These are phyloP conservation scores for Caretta caretta DNA, from an alignment of 2,113 vertebrate species.

Conservation along the genomic window DNA sequence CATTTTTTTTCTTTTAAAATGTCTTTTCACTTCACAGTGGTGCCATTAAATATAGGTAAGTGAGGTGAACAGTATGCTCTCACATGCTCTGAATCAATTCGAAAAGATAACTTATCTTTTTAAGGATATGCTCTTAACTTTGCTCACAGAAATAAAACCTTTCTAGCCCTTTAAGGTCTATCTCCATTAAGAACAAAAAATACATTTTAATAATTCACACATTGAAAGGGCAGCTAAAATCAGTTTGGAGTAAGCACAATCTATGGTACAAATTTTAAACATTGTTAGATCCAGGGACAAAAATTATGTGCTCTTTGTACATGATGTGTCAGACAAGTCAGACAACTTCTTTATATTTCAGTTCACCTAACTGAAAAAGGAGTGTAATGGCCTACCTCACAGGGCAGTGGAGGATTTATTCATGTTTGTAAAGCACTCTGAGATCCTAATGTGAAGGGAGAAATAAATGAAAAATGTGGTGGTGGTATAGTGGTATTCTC, in stretches of 20 bases:
- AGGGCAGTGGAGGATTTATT: not conserved
- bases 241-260: not conserved
- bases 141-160: not conserved
- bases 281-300: not conserved
- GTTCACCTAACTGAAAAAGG: not conserved
- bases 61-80: not conserved
- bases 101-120: not conserved
- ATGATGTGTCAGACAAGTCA: not conserved
- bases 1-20: not conserved
- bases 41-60: not conserved
- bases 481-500: not conserved
- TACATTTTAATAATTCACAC: not conserved
- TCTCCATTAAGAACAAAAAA: not conserved
- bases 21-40: not conserved
- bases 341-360: not conserved
- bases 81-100: not conserved
- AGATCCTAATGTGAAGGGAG: not conserved
- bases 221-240: not conserved
- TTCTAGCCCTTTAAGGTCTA: not conserved
- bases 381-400: not conserved
- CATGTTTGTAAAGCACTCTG: not conserved
- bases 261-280: not conserved
- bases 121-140: not conserved
- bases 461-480: conserved; percentile 15
- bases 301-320: not conserved